Conservation (phyloP, 2,113 vertebrate species). For the Psephotus haematonotus region DNA sequence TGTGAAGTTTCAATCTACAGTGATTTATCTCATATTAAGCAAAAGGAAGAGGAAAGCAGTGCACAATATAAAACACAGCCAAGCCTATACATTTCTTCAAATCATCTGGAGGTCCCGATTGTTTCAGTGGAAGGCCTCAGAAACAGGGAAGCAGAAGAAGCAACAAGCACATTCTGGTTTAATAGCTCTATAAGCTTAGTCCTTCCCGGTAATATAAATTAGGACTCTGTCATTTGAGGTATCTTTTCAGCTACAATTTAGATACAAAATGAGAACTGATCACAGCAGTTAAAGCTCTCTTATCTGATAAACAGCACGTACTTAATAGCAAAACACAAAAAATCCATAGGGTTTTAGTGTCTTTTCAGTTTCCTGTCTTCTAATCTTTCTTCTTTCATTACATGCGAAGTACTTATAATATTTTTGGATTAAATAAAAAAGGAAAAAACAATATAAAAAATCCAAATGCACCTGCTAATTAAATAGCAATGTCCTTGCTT, state of each 20-base stretch:
- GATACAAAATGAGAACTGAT: not conserved
- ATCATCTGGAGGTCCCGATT: not conserved
- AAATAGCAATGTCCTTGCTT: conserved; percentile 2
- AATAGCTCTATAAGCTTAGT: not conserved
- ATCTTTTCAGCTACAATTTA: not conserved
- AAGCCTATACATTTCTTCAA: not conserved
- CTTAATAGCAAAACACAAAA: not conserved
- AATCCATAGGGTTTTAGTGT: not conserved
- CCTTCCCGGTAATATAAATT: not conserved
- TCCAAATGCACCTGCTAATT: not conserved
- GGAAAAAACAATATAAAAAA: not conserved
- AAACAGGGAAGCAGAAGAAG: not conserved
- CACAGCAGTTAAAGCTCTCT: not conserved
- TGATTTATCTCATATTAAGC: not conserved
- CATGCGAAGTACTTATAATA: not conserved
- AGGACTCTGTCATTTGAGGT: not conserved
- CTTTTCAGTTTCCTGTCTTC: not conserved
- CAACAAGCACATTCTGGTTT: not conserved
- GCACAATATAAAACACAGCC: not conserved
- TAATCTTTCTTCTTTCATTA: not conserved
- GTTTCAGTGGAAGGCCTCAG: not conserved
- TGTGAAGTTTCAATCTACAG: not conserved
- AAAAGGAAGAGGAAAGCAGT: not conserved
- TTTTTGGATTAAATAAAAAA: conserved; percentile 2
- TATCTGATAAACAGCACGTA: not conserved